These are phyloP conservation scores for Plectus sambesii DNA, from an alignment of 1,140 invertebrate species.

Conservation along the genomic window DNA sequence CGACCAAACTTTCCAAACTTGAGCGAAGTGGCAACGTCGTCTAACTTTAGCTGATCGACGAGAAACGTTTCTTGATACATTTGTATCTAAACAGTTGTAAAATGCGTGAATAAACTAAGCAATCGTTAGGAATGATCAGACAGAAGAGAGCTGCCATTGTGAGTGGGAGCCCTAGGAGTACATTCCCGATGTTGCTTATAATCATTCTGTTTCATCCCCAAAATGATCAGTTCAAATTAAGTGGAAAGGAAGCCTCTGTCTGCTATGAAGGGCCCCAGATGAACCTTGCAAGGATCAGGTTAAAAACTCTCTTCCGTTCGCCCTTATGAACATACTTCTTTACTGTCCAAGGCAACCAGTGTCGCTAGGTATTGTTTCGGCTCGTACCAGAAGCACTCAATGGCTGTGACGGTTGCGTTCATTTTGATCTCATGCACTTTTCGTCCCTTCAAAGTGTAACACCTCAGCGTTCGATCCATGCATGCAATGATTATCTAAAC, in stretches of 20 bases:
- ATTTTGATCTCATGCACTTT: constrained; percentile 65
- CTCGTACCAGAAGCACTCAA: constrained; percentile 63
- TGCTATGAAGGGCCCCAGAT: no score
- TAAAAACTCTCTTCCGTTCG: no score
- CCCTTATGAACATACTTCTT: no score
- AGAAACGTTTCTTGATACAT: constrained; percentile 71
- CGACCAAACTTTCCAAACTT: constrained; percentile 79
- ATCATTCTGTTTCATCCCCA: no score
- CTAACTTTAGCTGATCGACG: constrained; percentile 62
- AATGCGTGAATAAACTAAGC: constrained; percentile 1
- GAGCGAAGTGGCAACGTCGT: constrained; percentile 63
- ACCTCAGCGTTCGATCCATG: constrained; percentile 22
- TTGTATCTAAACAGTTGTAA: constrained; percentile 52
- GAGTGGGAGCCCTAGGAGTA: no score
- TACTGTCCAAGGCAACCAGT: constrained; percentile 54
- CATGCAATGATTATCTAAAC: constrained; percentile 4
- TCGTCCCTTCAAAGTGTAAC: constrained; percentile 56
- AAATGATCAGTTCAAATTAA: no score
- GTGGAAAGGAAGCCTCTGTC: no score
- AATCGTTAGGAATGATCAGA: constrained; percentile 28
- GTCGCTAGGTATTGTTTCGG: constrained; percentile 52
- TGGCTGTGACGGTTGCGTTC: constrained; percentile 60
- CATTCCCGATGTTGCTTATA: no score
- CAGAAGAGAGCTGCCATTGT: no score
- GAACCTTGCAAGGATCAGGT: no score